Evolutionary conservation across 2,888 invertebrate genomes (phyloP), one percentile per base, ranked within the genome.

Genomic region (Tachina grossa): DNA sequence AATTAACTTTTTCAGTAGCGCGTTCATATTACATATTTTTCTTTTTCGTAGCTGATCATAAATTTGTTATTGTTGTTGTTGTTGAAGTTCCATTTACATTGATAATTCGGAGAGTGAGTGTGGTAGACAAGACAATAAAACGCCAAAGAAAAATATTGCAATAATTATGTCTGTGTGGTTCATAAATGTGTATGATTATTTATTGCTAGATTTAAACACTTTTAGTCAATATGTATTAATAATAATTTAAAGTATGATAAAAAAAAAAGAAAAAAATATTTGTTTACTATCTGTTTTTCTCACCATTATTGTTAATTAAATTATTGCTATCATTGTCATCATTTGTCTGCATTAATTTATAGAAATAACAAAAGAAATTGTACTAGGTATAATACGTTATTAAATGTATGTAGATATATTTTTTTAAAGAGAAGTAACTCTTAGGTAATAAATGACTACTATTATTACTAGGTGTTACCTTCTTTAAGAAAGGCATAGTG

Each of bases 281-380:
- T 8, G 72, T 72, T 65, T 53, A 2, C 1, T 68, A 39, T 55
- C 9, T 22, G 16, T 16, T 61, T 66, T 78, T 78, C 61, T 78
- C 61, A 63, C 66, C 19, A 51, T 53, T 68, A 74, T 51, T 69
- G 49, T 57, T 63, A 31, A 82, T 82, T 45, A 63, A 78, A 81
- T 81, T 68, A 74, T 16, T n/a, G 22, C 55, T 74, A 77, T 61
- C 78, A 55, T 63, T 57, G 57, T 53, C 59, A 51, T 53, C 59
- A 77, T 53, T 19, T 63, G 63, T 63, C 43, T 45, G 59, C 51
- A 66, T 68, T 51, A 57, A 59, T 66, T 74, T 43, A 9, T 11
- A 31, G 31, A 31, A 31, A 31, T 3, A 31, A 31, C 45, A 45
- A 55, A 43, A 31, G 5, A 31, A 31, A 31, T 31, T 31, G 31